phyloP scores from a whole-genome alignment of 2,797 vertebrate genomes.

The Sebastes reedi region DNA sequence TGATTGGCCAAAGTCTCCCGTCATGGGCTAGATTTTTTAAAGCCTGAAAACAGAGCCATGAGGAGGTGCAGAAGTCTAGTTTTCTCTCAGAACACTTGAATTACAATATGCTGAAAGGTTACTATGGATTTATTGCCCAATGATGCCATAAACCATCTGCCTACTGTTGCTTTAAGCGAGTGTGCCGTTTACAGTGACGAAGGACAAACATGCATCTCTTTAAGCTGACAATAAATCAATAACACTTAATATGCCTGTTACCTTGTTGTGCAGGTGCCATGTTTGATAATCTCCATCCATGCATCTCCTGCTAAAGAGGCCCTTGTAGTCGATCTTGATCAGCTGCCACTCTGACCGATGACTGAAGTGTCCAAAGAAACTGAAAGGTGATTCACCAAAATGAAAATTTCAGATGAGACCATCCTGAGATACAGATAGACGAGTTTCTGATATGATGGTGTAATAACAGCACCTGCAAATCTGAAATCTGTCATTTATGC shows the following conservation, averaged over 20 bases:
- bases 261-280: constrained; percentile 96
- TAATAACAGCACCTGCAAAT: not conserved
- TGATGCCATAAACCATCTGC: not conserved
- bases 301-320: constrained; percentile 88
- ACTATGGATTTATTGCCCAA: not conserved
- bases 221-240: constrained; percentile 40
- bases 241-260: constrained; percentile 67
- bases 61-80: not conserved
- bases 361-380: constrained; percentile 96
- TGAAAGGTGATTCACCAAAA: constrained; percentile 52
- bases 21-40: no score
- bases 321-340: constrained; percentile 96
- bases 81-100: not conserved
- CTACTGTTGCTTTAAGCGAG: not conserved
- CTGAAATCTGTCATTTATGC: not conserved
- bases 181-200: constrained; percentile 27
- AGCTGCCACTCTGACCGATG: constrained; percentile 97
- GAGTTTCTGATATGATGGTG: not conserved
- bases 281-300: constrained; percentile 93
- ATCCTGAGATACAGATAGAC: not conserved
- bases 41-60: not conserved
- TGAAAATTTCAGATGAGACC: constrained; percentile 6
- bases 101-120: not conserved
- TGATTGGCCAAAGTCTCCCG: no score
- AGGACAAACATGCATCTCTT: constrained; percentile 2